phyloP scores from a whole-genome alignment of 2,113 vertebrate species.

The Lagenorhynchus albirostris region DNA sequence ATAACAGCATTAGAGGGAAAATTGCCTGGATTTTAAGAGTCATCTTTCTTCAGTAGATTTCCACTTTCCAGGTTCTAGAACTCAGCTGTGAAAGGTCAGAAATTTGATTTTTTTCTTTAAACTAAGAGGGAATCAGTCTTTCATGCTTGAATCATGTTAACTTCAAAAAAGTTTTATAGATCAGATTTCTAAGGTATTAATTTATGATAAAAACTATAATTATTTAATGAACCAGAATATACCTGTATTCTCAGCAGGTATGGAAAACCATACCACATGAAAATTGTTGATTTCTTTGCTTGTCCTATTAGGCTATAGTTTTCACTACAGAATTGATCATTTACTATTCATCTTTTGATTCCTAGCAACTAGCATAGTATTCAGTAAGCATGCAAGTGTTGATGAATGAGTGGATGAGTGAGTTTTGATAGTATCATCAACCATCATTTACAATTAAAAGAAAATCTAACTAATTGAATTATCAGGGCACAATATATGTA shows the following conservation, averaged over 20 bases:
- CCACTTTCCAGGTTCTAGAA: not conserved
- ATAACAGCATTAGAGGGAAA: not conserved
- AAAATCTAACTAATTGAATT: slow-evolving; percentile 1
- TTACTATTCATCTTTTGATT: not conserved
- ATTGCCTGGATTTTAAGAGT: not conserved
- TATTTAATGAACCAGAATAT: not conserved
- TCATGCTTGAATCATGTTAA: not conserved
- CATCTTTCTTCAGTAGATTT: not conserved
- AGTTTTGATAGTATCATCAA: not conserved
- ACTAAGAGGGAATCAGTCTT: not conserved
- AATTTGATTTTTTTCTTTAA: not conserved
- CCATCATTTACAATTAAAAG: slow-evolving; percentile 35
- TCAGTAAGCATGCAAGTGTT: not conserved
- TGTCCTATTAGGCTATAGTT: not conserved
- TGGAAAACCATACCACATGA: not conserved
- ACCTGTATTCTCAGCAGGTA: not conserved
- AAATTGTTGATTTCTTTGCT: not conserved
- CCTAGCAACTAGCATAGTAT: not conserved
- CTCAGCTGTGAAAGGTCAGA: not conserved
- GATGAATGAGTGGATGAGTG: not conserved
- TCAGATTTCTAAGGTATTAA: not conserved
- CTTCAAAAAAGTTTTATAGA: not conserved
- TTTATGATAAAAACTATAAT: not conserved
- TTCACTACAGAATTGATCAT: not conserved
- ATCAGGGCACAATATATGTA: not conserved